Evolutionary conservation across 2,888 invertebrate genomes (phyloP).

Genomic region (Hetaerina titia): DNA sequence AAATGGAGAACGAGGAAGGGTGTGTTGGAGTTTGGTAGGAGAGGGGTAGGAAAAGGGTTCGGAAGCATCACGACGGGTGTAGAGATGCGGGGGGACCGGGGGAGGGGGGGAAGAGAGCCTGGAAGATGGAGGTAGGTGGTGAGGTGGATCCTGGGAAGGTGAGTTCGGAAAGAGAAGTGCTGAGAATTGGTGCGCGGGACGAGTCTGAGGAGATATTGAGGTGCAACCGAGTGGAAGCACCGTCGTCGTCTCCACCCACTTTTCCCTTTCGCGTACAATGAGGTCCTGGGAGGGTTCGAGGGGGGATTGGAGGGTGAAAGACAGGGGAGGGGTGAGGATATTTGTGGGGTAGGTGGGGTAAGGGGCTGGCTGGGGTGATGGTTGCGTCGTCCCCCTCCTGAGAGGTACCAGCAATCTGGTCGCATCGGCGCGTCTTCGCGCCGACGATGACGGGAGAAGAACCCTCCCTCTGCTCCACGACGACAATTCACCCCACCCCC

Average conservation of each 20-base stretch:
- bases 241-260: not conserved
- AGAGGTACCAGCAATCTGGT: conserved; percentile 43
- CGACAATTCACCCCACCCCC: not conserved
- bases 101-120: not conserved
- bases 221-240: conserved; percentile 55
- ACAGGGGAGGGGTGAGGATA: not conserved
- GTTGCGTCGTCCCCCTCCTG: not conserved
- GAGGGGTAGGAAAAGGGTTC: not conserved
- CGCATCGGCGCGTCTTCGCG: conserved; percentile 36
- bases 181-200: conserved; percentile 5
- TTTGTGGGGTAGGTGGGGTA: not conserved
- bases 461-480: no score
- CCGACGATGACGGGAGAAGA: conserved; percentile 8
- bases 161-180: conserved; percentile 49
- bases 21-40: not conserved
- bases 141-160: conserved; percentile 9
- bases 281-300: not conserved
- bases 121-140: not conserved
- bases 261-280: conserved; percentile 52
- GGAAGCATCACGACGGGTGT: not conserved
- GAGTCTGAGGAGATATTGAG: conserved; percentile 52
- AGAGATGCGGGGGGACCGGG: not conserved
- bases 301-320: not conserved
- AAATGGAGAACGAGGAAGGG: not conserved
- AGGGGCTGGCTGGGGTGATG: not conserved